Percentiles rank a stretch among this genome's conserved stretches.
Conservation (phyloP, 1,140 invertebrate genomes). For the Pogonomyrmex californicus region DNA sequence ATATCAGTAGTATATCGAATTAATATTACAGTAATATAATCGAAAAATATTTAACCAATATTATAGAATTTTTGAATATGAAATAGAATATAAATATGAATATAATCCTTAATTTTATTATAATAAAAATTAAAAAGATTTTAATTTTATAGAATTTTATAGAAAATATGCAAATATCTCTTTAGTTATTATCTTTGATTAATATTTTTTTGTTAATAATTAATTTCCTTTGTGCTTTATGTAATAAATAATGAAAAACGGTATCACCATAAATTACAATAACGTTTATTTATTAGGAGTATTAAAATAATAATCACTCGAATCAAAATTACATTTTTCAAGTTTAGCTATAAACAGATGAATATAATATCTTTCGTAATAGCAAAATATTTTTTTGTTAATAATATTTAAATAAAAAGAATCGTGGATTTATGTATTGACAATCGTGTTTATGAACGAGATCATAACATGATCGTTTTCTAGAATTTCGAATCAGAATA, state of each 20-base stretch:
- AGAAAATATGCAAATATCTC: neutral
- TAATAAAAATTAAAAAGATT: neutral
- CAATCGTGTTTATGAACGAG: constrained; percentile 6
- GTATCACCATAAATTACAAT: neutral
- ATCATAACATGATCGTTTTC: constrained; percentile 49
- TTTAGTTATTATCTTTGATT: neutral
- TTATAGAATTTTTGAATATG: neutral
- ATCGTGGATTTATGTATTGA: neutral
- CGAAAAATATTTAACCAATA: neutral
- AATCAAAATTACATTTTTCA: neutral
- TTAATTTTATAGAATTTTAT: neutral
- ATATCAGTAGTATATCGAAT: neutral
- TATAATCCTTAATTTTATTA: neutral
- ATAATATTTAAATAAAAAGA: neutral
- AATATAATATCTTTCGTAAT: neutral
- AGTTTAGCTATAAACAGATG: neutral
- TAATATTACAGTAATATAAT: neutral
- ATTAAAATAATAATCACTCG: neutral
- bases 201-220: neutral
- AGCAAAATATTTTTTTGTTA: neutral
- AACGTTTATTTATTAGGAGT: neutral
- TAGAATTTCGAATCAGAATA: constrained; percentile 38
- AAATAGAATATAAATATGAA: neutral
- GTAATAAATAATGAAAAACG: neutral
- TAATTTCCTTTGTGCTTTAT: neutral